A percentile compares a stretch with the other conserved stretches of the same genome.
Evolutionary conservation across 2,113 vertebrate genomes (phyloP).

Genomic region (Noturus placidus): DNA sequence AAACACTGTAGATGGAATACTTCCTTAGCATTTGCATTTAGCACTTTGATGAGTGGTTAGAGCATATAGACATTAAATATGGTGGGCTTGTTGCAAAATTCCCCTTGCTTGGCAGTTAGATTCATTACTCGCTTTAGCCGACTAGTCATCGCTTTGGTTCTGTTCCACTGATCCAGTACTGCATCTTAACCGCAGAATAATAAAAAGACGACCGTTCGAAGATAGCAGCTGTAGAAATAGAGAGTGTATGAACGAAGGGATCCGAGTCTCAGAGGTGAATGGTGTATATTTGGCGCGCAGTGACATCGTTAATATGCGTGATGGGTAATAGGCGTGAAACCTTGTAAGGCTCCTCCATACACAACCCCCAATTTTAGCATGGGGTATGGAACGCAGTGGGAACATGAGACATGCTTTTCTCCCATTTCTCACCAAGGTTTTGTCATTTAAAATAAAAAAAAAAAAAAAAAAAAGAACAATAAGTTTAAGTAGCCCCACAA

Average conservation of each 20-base stretch:
- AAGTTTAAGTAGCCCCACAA: not conserved
- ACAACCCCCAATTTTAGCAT: not conserved
- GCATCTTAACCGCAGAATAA: not conserved
- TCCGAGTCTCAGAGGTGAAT: not conserved
- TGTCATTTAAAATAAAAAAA: not conserved
- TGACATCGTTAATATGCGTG: too few relatives aligned
- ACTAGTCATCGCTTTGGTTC: not conserved
- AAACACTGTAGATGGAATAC: not conserved
- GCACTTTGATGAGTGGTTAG: not conserved
- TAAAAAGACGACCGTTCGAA: not conserved
- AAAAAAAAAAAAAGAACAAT: not conserved
- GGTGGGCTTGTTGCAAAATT: not conserved
- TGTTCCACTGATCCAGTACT: not conserved
- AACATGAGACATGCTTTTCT: not conserved
- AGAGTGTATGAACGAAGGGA: not conserved
- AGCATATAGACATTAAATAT: not conserved
- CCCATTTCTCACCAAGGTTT: conserved; percentile 16
- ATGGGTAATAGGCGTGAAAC: too few relatives aligned
- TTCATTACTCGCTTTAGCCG: not conserved
- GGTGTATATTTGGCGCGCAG: not conserved
- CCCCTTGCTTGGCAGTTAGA: not conserved
- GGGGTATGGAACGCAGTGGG: conserved; percentile 23
- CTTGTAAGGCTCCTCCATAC: conserved; percentile 4
- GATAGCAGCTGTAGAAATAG: not conserved
- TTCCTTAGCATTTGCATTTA: not conserved